Evolutionary conservation across 2,888 invertebrate species (phyloP).

Genomic region (Antitype chi): DNA sequence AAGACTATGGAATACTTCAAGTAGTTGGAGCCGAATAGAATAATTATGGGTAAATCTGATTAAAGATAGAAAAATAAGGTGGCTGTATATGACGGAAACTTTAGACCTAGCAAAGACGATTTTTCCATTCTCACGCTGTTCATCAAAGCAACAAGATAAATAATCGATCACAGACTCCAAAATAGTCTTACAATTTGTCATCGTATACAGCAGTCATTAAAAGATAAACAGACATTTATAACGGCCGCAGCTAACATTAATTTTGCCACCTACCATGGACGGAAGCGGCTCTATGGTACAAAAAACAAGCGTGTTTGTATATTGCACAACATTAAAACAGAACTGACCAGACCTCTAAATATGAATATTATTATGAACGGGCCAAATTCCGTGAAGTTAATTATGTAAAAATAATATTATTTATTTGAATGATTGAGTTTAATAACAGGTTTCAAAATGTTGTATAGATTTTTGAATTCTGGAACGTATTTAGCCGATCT

Average conservation of each 20-base stretch:
- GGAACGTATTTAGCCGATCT: not conserved
- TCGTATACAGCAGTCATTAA: not conserved
- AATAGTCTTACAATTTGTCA: slow-evolving; percentile 9
- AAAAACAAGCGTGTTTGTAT: slow-evolving; percentile 34
- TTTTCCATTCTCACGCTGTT: not conserved
- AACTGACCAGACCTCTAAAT: slow-evolving; percentile 1
- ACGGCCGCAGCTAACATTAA: slow-evolving; percentile 23
- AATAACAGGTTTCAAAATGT: not conserved
- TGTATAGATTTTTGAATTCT: not conserved
- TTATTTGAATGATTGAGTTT: not conserved
- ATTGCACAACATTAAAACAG: slow-evolving; percentile 48
- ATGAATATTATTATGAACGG: not conserved
- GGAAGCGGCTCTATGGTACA: not conserved
- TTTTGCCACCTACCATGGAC: slow-evolving; percentile 23
- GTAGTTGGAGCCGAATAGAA: not conserved
- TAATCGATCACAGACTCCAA: not conserved
- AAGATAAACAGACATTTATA: slow-evolving; percentile 31
- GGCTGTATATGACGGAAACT: not conserved
- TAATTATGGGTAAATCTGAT: not conserved
- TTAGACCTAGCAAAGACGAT: not conserved
- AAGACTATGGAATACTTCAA: not conserved
- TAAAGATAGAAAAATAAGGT: not conserved
- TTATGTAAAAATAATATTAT: not conserved
- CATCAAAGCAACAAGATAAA: not conserved
- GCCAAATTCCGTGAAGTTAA: slow-evolving; percentile 6